These are phyloP conservation scores for Cottoperca gobio DNA, from an alignment of 2,797 vertebrate genomes.

Conservation along the genomic window DNA sequence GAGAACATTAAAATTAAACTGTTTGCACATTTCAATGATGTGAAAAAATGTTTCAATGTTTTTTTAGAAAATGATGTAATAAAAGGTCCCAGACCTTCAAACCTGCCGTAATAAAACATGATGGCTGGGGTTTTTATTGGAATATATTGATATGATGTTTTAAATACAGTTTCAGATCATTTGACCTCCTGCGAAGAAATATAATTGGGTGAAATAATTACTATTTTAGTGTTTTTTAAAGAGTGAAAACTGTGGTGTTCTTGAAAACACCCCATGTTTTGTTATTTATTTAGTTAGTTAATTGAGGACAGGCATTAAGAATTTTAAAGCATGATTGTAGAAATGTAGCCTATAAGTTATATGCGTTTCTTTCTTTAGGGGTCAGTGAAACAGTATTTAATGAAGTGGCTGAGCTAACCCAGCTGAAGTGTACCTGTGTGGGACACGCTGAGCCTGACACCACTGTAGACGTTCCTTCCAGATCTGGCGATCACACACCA, in stretches of 20 bases:
- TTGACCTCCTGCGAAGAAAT: background rate
- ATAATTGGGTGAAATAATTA: background rate
- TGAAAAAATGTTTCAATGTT: background rate
- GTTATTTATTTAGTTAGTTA: background rate
- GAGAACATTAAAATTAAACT: background rate
- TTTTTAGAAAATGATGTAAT: background rate
- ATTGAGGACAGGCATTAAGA: background rate
- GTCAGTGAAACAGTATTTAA: background rate
- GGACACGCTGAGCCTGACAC: conserved; percentile 52
- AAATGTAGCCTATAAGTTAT: background rate
- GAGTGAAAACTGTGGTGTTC: conserved; percentile 1
- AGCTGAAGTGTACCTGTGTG: conserved; percentile 54
- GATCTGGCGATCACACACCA: conserved; percentile 70
- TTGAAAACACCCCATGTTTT: background rate
- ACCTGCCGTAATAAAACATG: background rate
- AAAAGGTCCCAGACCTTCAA: too few species aligned
- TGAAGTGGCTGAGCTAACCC: background rate
- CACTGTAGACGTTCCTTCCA: conserved; percentile 37
- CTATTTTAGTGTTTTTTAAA: background rate
- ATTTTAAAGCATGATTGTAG: background rate
- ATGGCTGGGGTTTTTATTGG: background rate
- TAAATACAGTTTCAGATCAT: background rate
- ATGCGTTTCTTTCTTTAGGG: background rate
- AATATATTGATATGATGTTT: background rate
- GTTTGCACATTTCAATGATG: background rate